Percentiles rank a stretch among this genome's conserved stretches.
Conservation (phyloP, 2,888 invertebrate genomes). For the Lordiphosa fenestrarum region DNA sequence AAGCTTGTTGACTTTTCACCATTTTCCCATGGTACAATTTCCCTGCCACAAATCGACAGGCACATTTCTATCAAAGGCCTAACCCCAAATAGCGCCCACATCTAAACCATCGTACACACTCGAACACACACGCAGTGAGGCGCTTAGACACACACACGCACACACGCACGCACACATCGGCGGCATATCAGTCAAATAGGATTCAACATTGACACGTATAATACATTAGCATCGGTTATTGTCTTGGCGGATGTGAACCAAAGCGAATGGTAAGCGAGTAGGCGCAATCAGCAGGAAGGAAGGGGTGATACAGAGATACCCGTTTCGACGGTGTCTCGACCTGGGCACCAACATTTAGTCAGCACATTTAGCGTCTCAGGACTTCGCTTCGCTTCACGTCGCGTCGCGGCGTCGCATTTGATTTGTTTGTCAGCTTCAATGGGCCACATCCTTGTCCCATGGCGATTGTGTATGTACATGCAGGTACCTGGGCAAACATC, state of each 20-base stretch:
- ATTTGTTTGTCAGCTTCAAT: slow-evolving; percentile 43
- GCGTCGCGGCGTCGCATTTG: slow-evolving; percentile 41
- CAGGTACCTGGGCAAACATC: slow-evolving; percentile 9
- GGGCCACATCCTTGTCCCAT: no score
- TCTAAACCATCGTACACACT: slow-evolving; percentile 3
- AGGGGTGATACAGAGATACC: slow-evolving; percentile 15
- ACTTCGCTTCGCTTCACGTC: slow-evolving; percentile 27
- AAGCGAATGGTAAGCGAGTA: slow-evolving; percentile 1
- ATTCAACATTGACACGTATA: slow-evolving; percentile 69
- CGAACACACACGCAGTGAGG: slow-evolving; percentile 10
- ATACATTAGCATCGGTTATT: slow-evolving; percentile 68
- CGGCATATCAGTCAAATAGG: slow-evolving; percentile 59
- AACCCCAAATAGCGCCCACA: slow-evolving; percentile 3
- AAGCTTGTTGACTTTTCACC: slow-evolving; percentile 37
- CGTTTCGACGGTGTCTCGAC: slow-evolving; percentile 9
- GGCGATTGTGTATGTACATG: neutral
- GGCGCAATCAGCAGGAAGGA: slow-evolving; percentile 4
- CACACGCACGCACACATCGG: slow-evolving; percentile 18
- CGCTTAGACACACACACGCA: slow-evolving; percentile 24
- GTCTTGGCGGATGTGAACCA: slow-evolving; percentile 43
- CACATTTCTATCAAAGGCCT: slow-evolving; percentile 27
- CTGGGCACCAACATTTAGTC: slow-evolving; percentile 46
- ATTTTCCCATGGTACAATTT: slow-evolving; percentile 17
- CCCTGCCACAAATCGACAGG: slow-evolving; percentile 54
- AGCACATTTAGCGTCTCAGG: slow-evolving; percentile 50